Evolutionary conservation across 2,888 invertebrate genomes (phyloP), one percentile per base, ranked within the genome.

Genomic region (Amphipyra berbera): DNA sequence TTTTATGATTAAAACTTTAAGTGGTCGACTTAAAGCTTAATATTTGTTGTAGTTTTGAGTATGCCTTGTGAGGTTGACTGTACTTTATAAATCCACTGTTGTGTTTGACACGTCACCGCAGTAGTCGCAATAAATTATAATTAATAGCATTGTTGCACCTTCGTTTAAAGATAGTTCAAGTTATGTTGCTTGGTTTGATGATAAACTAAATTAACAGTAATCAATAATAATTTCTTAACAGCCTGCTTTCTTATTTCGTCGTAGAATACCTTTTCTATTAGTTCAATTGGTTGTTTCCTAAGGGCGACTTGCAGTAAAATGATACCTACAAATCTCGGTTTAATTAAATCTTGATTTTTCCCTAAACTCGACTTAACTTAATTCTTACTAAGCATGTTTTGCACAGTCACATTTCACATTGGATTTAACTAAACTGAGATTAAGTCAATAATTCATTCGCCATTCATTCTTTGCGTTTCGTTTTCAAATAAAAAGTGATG

Each of bases 81-180:
- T 58, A 77, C 77, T 78, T 21, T 21, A 21, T 21, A 21, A 21
- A 82, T 83, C 84, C 77, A 80, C 73, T 67, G 67, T 81, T 76
- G 78, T 81, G 83, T 85, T 81, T 81, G 79, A 86, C 82, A 82
- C 84, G 82, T 86, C 86, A 85, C 79, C 77, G 64, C 64, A 52
- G 63, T 66, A 69, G 72, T 68, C 35, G 53, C 57, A 64, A 63
- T 73, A 73, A 71, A 71, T 65, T 74, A 45, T 65, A 65, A 73
- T 71, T 70, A 71, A 71, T 63, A 50, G 50, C 45, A 50, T 47
- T 53, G n/a, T 67, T 21, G 21, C 21, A 21, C 21, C 1, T 21
- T 21, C 21, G 21, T 21, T 62, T 58, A 50, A 15, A 58, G 42
- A 61, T 48, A 41, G 49, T 72, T 67, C 58, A 64, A 61, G 30